A percentile compares a stretch with the other conserved stretches of the same genome.
Conservation (phyloP, 2,888 invertebrate genomes). For the Chironomus riparius region DNA sequence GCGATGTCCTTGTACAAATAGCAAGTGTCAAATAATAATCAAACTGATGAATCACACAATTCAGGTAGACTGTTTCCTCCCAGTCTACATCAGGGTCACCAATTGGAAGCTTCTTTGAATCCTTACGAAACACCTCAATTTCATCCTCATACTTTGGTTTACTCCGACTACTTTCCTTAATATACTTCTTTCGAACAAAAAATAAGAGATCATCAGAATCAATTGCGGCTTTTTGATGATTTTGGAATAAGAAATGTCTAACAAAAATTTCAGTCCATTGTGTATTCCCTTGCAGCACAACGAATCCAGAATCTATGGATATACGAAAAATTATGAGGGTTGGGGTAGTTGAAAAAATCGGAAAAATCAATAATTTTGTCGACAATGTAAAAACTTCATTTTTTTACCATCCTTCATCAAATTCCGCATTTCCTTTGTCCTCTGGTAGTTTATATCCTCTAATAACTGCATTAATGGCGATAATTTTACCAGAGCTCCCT, state of each 20-base stretch:
- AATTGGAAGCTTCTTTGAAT: slow-evolving; percentile 92
- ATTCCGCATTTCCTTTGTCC: slow-evolving; percentile 85
- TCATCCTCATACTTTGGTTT: slow-evolving; percentile 80
- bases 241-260: slow-evolving; percentile 85
- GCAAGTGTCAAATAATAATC: slow-evolving; percentile 96
- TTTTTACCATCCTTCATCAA: slow-evolving; percentile 72
- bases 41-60: slow-evolving; percentile 96
- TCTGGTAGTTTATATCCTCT: slow-evolving; percentile 86
- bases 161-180: slow-evolving; percentile 77
- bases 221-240: slow-evolving; percentile 63
- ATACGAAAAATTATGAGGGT: slow-evolving; percentile 29
- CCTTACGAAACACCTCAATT: slow-evolving; percentile 95
- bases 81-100: slow-evolving; percentile 89
- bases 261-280: slow-evolving; percentile 96
- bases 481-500: slow-evolving; percentile 42
- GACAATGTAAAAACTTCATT: neutral
- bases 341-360: neutral
- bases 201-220: slow-evolving; percentile 92
- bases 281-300: slow-evolving; percentile 82
- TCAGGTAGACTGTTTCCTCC: slow-evolving; percentile 98
- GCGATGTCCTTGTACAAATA: slow-evolving; percentile 94
- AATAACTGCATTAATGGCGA: slow-evolving; percentile 73
- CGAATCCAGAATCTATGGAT: slow-evolving; percentile 75
- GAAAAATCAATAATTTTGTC: slow-evolving; percentile 25
- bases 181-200: slow-evolving; percentile 87